Evolutionary conservation across 1,140 invertebrate genomes (phyloP), one percentile per base, ranked within the genome.

Genomic region (Lepidostoma basale): DNA sequence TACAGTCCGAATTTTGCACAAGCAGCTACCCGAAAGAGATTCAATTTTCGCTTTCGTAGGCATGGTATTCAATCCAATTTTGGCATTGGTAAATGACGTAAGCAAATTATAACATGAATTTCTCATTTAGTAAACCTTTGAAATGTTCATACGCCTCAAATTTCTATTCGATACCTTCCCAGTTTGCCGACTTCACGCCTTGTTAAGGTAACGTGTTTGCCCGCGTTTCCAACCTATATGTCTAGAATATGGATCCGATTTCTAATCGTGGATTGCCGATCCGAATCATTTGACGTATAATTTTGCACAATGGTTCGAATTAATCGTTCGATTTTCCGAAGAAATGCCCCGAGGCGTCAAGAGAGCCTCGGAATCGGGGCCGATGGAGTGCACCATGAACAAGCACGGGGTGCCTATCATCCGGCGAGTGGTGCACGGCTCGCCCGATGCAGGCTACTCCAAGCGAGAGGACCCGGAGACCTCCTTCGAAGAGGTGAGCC

Each of bases 291-390:
- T 47, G 23, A 47, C 22, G 23, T 22, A n/a, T n/a, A 12, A 1
- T 20, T 44, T 20, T 44, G 8, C 18, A 16, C 16, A 10, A 16
- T 44, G 1, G 1, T 5, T 44, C 16, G n/a, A n/a, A n/a, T n/a
- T n/a, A n/a, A n/a, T 20, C 44, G 20, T 10, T 36, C 14, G 33
- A 12, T 54, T 28, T 69, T 75, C 62, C 72, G 73, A 73, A 83
- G 81, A 78, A 78, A 82, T 83, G 81, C 82, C 81, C 77, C 81
- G 81, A 76, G 80, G 80, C 77, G 78, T 80, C 75, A 83, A 83
- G 79, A 69, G 70, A 52, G 12, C 64, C 36, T 78, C 74, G 75
- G 81, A 79, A 73, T 77, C 77, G 79, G 77, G 78, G 78, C 75
- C 78, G 80, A 77, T 64, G 54, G 66, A 79, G 75, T 74, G 79